Percentiles rank a stretch among this genome's conserved stretches.
These are phyloP conservation scores for Sitophilus oryzae DNA, from an alignment of 1,140 invertebrate species.

Conservation along the genomic window DNA sequence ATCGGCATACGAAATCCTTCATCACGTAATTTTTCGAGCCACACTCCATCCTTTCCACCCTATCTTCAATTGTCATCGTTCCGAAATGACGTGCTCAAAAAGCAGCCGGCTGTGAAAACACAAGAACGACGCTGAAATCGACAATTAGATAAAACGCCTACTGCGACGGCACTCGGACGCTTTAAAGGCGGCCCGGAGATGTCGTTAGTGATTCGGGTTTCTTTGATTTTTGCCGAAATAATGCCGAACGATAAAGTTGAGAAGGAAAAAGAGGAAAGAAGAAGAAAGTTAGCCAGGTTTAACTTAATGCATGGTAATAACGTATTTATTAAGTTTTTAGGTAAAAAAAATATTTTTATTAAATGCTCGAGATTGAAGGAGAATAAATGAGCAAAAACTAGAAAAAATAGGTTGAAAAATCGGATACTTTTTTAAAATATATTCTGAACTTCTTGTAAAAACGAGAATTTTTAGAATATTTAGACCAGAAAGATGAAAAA, in stretches of 20 bases:
- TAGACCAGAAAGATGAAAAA: too few relatives aligned
- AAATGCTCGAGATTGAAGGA: too few relatives aligned
- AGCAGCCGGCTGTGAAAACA: slow-evolving; percentile 26
- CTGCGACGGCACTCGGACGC: slow-evolving; percentile 20
- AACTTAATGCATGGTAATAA: too few relatives aligned
- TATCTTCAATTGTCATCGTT: slow-evolving; percentile 8
- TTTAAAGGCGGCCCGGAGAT: slow-evolving; percentile 21
- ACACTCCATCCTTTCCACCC: not conserved
- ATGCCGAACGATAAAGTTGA: slow-evolving; percentile 9
- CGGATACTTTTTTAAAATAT: too few relatives aligned
- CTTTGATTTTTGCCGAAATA: slow-evolving; percentile 26
- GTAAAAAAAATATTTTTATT: too few relatives aligned
- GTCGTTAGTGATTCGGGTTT: slow-evolving; percentile 16
- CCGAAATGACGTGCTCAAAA: slow-evolving; percentile 21
- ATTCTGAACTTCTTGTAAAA: too few relatives aligned
- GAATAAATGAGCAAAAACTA: too few relatives aligned
- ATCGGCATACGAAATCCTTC: slow-evolving; percentile 16
- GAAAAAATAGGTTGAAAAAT: too few relatives aligned
- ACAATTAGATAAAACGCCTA: slow-evolving; percentile 26
- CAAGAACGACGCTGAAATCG: slow-evolving; percentile 19
- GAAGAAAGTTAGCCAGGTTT: too few relatives aligned
- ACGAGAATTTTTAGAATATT: too few relatives aligned
- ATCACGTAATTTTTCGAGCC: slow-evolving; percentile 14
- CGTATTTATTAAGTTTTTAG: too few relatives aligned
- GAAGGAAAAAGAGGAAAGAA: too few relatives aligned